Conservation (phyloP, 2,797 vertebrate species). For the Miichthys miiuy region DNA sequence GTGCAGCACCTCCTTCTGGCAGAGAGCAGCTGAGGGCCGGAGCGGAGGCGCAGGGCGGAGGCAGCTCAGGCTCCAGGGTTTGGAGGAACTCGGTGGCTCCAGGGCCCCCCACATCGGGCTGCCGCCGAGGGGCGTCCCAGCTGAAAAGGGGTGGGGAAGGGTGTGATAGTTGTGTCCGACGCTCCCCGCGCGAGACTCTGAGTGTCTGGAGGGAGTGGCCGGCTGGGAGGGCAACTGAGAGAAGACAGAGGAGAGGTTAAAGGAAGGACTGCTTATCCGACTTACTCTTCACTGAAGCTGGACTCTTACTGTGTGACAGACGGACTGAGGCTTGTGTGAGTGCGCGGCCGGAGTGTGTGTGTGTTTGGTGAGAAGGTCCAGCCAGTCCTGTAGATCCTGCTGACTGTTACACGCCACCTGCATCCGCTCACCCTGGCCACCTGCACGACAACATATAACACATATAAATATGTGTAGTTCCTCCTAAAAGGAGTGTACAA, state of each 20-base stretch:
- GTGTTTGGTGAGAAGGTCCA: constrained; percentile 95
- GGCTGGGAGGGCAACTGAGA: constrained; percentile 92
- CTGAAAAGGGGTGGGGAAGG: constrained; percentile 91
- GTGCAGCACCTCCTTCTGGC: constrained; percentile 95
- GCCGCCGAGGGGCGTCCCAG: constrained; percentile 85
- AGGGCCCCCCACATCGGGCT: constrained; percentile 91
- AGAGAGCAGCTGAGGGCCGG: constrained; percentile 93
- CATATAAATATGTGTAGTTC: not conserved
- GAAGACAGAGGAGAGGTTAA: not conserved
- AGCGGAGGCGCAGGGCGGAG: constrained; percentile 94
- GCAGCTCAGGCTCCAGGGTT: constrained; percentile 97
- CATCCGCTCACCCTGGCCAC: constrained; percentile 94
- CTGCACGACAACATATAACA: constrained; percentile 71
- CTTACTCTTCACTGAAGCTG: not conserved
- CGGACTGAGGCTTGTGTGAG: constrained; percentile 89
- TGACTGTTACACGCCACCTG: constrained; percentile 92
- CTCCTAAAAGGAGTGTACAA: too few relatives aligned
- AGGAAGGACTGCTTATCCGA: not conserved
- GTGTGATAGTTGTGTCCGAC: constrained; percentile 91
- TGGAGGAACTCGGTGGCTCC: constrained; percentile 93
- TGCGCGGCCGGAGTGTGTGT: constrained; percentile 87
- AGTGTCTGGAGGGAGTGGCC: constrained; percentile 90
- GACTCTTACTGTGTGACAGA: constrained; percentile 91
- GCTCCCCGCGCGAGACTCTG: constrained; percentile 89
- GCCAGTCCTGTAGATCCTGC: constrained; percentile 94